Percentiles rank a stretch among this genome's conserved stretches.
These are phyloP conservation scores for Galendromus occidentalis DNA, from an alignment of 1,140 invertebrate genomes.

Conservation along the genomic window DNA sequence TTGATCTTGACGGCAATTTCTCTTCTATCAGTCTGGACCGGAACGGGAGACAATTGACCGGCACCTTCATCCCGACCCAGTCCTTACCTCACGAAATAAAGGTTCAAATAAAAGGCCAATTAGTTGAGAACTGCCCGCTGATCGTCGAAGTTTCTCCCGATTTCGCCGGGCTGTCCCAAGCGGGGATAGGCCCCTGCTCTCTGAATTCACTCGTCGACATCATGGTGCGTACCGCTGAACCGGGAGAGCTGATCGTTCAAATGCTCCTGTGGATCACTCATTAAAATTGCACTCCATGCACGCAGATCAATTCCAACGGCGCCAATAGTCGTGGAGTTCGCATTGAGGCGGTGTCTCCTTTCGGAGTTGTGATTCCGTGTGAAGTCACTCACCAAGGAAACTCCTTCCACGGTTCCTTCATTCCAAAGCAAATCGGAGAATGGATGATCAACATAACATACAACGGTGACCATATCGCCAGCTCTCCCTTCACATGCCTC, in stretches of 20 bases:
- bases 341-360: slow-evolving; percentile 70
- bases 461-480: slow-evolving; percentile 82
- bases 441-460: slow-evolving; percentile 91
- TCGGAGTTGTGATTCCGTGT: slow-evolving; percentile 50
- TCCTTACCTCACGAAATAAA: slow-evolving; percentile 65
- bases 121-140: slow-evolving; percentile 44
- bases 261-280: neutral
- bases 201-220: slow-evolving; percentile 72
- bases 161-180: slow-evolving; percentile 55
- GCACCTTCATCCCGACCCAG: slow-evolving; percentile 65
- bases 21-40: too few species aligned
- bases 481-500: slow-evolving; percentile 86
- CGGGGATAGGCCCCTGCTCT: slow-evolving; percentile 76
- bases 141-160: slow-evolving; percentile 69
- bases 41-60: slow-evolving; percentile 29
- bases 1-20: too few species aligned
- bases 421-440: slow-evolving; percentile 79
- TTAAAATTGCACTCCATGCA: neutral
- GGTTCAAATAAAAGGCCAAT: slow-evolving; percentile 41
- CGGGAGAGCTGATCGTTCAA: neutral
- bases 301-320: slow-evolving; percentile 42
- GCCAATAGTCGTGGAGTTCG: slow-evolving; percentile 51
- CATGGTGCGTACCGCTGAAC: neutral
- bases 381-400: slow-evolving; percentile 47
- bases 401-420: slow-evolving; percentile 76